A percentile compares a stretch with the other conserved stretches of the same genome.
These are phyloP conservation scores for Malurus melanocephalus DNA, from an alignment of 2,113 vertebrate genomes.

Conservation along the genomic window DNA sequence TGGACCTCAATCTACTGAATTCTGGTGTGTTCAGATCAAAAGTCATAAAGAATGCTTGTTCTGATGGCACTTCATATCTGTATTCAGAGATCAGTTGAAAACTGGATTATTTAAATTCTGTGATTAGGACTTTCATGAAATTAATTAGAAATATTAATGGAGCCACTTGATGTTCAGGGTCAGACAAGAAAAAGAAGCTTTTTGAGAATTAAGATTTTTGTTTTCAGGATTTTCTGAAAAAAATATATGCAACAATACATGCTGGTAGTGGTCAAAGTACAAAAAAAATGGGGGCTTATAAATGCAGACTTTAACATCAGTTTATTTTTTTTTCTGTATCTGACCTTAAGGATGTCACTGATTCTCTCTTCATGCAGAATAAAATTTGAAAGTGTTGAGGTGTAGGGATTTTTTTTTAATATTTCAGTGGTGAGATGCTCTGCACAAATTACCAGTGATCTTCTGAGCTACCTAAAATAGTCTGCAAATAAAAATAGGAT, in stretches of 20 bases:
- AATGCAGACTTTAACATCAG: background rate
- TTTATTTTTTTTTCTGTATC: background rate
- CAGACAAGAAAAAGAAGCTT: background rate
- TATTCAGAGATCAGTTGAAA: background rate
- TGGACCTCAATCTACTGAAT: background rate
- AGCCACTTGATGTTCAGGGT: background rate
- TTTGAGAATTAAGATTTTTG: background rate
- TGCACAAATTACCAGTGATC: background rate
- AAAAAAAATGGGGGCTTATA: no score
- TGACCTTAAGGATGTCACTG: background rate
- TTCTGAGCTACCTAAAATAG: background rate
- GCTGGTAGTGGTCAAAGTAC: background rate
- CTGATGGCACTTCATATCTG: background rate
- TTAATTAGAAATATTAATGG: background rate
- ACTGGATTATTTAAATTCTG: background rate
- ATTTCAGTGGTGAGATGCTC: background rate
- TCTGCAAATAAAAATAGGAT: constrained; percentile 5
- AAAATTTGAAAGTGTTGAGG: background rate
- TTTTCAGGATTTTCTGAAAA: background rate
- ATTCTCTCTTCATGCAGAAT: background rate
- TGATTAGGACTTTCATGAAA: background rate
- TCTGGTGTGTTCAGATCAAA: background rate
- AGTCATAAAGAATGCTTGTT: background rate
- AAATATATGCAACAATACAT: background rate
- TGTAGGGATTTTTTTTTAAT: background rate